phyloP scores from a whole-genome alignment of 2,113 vertebrate species.

The Grammomys dolichurus region DNA sequence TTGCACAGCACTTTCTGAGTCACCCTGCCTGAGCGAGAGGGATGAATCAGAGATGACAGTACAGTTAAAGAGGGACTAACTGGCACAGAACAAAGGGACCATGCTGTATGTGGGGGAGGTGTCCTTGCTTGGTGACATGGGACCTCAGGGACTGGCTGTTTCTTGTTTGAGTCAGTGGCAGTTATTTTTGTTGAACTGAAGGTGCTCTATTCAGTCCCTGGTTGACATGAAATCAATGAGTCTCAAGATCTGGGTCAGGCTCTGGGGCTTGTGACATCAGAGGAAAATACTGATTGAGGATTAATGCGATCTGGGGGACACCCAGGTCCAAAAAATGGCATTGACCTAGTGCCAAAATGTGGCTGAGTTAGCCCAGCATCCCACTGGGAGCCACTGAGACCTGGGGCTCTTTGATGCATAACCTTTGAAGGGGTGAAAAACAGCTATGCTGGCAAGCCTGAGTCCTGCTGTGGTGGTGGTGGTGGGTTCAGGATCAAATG shows the following conservation, averaged over 20 bases:
- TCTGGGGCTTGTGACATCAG: conserved; percentile 37
- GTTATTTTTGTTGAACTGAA: conserved; percentile 65
- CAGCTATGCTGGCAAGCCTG: conserved; percentile 38
- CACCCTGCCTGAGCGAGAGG: conserved; percentile 29
- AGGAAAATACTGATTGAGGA: conserved; percentile 23
- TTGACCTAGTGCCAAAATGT: conserved; percentile 28
- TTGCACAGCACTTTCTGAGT: conserved; percentile 41
- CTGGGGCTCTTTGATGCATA: conserved; percentile 66
- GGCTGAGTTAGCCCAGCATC: conserved; percentile 37
- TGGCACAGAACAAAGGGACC: conserved; percentile 57
- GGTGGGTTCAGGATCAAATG: conserved; percentile 73
- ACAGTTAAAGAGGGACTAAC: neutral
- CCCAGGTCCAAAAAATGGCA: conserved; percentile 49
- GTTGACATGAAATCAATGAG: conserved; percentile 58
- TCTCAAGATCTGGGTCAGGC: conserved; percentile 48
- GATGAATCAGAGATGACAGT: conserved; percentile 61
- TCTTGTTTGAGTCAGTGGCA: conserved; percentile 59
- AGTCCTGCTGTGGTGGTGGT: conserved; percentile 36
- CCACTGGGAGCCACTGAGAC: conserved; percentile 41
- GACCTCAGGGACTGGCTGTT: conserved; percentile 44
- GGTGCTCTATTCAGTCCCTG: conserved; percentile 53
- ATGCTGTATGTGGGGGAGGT: conserved; percentile 15
- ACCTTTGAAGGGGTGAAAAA: conserved; percentile 58
- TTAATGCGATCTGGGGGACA: conserved; percentile 43
- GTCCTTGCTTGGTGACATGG: conserved; percentile 47